These are phyloP conservation scores for Diplazon laetatorius DNA, from an alignment of 2,888 invertebrate genomes.

Conservation along the genomic window DNA sequence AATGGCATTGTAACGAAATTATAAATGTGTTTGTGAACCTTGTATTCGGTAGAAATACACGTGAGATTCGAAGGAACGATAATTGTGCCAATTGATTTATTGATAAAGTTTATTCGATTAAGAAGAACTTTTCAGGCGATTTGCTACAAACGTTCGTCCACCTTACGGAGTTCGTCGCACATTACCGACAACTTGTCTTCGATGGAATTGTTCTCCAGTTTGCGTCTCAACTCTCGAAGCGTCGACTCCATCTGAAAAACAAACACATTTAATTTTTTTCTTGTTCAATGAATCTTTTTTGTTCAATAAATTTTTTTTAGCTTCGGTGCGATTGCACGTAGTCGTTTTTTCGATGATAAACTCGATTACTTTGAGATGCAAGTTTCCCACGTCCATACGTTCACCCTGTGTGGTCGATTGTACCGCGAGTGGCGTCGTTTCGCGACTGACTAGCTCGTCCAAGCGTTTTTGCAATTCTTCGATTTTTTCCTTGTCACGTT, in stretches of 20 bases:
- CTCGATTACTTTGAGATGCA: slow-evolving; percentile 46
- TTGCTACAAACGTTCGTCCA: slow-evolving; percentile 42
- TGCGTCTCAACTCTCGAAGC: slow-evolving; percentile 43
- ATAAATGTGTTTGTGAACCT: neutral
- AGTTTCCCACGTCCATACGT: slow-evolving; percentile 8
- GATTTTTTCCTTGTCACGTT: slow-evolving; percentile 69
- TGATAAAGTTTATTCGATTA: no score
- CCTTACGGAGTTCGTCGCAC: slow-evolving; percentile 44
- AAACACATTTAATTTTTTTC: neutral
- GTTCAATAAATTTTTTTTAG: neutral
- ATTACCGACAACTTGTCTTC: slow-evolving; percentile 50
- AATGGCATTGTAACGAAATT: slow-evolving; percentile 79
- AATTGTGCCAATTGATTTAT: no score
- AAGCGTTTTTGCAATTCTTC: slow-evolving; percentile 59
- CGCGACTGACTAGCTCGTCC: neutral
- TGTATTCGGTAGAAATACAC: slow-evolving; percentile 40
- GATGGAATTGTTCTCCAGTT: slow-evolving; percentile 40
- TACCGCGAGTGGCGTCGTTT: neutral
- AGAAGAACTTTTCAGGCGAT: no score
- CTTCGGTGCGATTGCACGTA: neutral
- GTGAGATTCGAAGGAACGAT: slow-evolving; percentile 11
- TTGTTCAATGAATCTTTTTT: no score
- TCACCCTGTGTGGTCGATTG: neutral
- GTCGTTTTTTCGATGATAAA: neutral
- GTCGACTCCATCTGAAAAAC: slow-evolving; percentile 44